Percentiles rank a stretch among this genome's conserved stretches.
Evolutionary conservation across 2,113 vertebrate species (phyloP).

Genomic region (Cyanoramphus novaezelandiae): DNA sequence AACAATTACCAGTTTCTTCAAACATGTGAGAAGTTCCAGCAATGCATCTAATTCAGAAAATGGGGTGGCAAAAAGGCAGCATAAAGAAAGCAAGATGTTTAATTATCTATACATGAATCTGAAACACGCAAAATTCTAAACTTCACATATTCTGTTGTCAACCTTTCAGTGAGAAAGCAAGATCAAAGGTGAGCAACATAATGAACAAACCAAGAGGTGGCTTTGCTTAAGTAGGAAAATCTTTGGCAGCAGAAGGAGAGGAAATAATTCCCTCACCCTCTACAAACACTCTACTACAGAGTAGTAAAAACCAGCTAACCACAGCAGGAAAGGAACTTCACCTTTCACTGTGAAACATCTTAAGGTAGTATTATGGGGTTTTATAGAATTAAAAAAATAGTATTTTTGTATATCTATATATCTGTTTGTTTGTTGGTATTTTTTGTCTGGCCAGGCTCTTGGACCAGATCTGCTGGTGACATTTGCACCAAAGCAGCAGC

Average conservation of each 20-base stretch:
- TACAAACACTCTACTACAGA: not conserved
- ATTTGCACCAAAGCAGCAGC: not conserved
- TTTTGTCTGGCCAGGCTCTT: not conserved
- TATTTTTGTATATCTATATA: not conserved
- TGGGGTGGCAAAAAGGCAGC: not conserved
- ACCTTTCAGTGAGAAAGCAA: not conserved
- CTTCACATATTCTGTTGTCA: not conserved
- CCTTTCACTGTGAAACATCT: not conserved
- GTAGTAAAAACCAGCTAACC: not conserved
- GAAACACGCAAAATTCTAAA: not conserved
- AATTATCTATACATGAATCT: not conserved
- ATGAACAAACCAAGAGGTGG: not conserved
- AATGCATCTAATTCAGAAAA: not conserved
- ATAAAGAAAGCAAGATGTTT: not conserved
- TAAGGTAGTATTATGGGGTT: not conserved
- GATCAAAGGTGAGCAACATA: not conserved
- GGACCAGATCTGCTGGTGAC: not conserved
- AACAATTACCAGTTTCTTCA: not conserved
- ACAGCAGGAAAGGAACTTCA: not conserved
- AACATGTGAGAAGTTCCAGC: not conserved
- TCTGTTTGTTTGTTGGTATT: not conserved
- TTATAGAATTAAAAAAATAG: not conserved
- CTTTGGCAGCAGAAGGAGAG: not conserved
- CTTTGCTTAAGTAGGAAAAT: not conserved
- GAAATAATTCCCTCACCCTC: not conserved